phyloP scores from a whole-genome alignment of 1,140 invertebrate species.

The Helicoverpa armigera region DNA sequence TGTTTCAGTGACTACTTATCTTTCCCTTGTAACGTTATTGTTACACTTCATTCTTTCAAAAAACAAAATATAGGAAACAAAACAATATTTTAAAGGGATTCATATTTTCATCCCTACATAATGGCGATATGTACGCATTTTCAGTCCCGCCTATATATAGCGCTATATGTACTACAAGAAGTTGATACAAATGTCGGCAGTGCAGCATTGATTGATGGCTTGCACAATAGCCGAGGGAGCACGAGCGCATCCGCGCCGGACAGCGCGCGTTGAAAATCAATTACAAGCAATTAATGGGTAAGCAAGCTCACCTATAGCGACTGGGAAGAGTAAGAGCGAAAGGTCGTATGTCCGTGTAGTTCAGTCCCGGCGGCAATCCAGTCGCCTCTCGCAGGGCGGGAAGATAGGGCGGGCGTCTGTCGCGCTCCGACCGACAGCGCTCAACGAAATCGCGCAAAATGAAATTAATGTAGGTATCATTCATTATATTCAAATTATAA shows the following conservation, averaged over 20 bases:
- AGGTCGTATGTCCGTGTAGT: slow-evolving; percentile 39
- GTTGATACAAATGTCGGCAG: not conserved
- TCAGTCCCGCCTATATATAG: no score
- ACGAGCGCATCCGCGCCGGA: slow-evolving; percentile 25
- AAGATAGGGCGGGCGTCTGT: slow-evolving; percentile 25
- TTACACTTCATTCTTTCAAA: no score
- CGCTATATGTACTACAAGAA: no score
- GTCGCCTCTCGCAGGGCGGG: slow-evolving; percentile 41
- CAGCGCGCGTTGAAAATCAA: slow-evolving; percentile 46
- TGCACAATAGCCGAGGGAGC: not conserved
- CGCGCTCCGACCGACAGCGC: slow-evolving; percentile 5
- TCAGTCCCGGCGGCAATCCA: slow-evolving; percentile 22
- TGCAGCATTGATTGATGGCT: slow-evolving; percentile 30
- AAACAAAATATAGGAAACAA: no score
- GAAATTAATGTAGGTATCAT: slow-evolving; percentile 33
- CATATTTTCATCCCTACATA: no score
- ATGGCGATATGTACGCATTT: no score
- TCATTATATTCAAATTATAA: not conserved
- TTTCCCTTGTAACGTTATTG: not conserved
- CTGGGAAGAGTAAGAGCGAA: slow-evolving; percentile 30
- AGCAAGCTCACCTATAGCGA: slow-evolving; percentile 42
- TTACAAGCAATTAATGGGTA: slow-evolving; percentile 46
- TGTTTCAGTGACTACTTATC: not conserved
- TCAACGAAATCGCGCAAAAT: slow-evolving; percentile 37
- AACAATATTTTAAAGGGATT: no score